phyloP scores from a whole-genome alignment of 2,797 vertebrate species.

The Schizothorax lantsangensis region DNA sequence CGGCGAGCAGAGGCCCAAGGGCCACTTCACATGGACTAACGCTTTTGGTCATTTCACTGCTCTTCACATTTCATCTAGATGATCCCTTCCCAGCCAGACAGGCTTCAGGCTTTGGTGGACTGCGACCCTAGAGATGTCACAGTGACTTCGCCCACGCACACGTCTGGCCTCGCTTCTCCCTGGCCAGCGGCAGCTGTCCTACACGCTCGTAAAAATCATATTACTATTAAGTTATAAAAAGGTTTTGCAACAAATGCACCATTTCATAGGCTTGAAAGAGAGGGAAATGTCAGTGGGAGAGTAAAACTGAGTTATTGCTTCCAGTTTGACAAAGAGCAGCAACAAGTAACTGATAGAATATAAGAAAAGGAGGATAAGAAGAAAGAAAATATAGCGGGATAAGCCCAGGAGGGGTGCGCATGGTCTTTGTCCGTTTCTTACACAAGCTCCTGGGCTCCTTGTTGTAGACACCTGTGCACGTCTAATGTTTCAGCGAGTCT shows the following conservation, averaged over 20 bases:
- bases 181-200: conserved; percentile 57
- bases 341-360: conserved; percentile 79
- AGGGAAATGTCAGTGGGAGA: conserved; percentile 84
- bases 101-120: conserved; percentile 28
- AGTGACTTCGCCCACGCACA: conserved; percentile 42
- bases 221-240: conserved; percentile 78
- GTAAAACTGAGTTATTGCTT: conserved; percentile 92
- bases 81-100: conserved; percentile 46
- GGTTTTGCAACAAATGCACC: conserved; percentile 81
- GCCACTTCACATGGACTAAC: conserved; percentile 60
- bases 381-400: conserved; percentile 33
- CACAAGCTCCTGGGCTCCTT: conserved; percentile 60
- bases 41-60: conserved; percentile 61
- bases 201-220: conserved; percentile 67
- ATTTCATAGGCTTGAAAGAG: conserved; percentile 81
- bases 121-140: conserved; percentile 22
- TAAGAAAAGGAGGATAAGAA: conserved; percentile 35
- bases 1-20: conserved; percentile 48
- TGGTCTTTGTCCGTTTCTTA: conserved; percentile 77
- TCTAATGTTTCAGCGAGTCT: conserved; percentile 94
- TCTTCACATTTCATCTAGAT: conserved; percentile 57
- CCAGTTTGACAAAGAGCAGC: conserved; percentile 86
- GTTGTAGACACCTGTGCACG: conserved; percentile 96
- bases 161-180: conserved; percentile 51
- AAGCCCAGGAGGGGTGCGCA: conserved; percentile 65